phyloP scores from a whole-genome alignment of 2,797 vertebrate species.

The Cheirogaleus major region DNA sequence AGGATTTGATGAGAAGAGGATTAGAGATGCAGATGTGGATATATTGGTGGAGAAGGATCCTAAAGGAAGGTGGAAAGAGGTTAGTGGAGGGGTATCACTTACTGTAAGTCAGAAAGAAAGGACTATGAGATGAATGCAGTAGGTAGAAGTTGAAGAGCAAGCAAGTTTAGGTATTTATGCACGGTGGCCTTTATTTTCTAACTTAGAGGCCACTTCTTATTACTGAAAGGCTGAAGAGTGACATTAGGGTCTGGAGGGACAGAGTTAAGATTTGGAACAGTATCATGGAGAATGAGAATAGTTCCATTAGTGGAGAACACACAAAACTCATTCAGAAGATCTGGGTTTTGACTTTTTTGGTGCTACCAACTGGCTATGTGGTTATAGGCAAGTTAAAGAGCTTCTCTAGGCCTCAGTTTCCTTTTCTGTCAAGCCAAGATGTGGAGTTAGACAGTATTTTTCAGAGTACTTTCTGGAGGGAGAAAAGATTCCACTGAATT shows the following conservation, averaged over 20 bases:
- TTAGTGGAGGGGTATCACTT: neutral
- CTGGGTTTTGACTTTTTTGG: neutral
- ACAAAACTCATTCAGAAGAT: neutral
- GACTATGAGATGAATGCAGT: neutral
- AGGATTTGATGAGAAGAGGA: neutral
- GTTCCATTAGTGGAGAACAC: too few species aligned
- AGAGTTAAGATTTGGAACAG: neutral
- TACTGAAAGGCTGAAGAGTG: neutral
- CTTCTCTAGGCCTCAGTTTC: conserved; percentile 22
- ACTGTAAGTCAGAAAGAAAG: neutral
- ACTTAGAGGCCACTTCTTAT: neutral
- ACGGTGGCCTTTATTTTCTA: neutral
- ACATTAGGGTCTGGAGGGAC: too few species aligned
- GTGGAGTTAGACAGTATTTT: conserved; percentile 11
- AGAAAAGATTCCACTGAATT: neutral
- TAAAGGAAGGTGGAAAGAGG: neutral
- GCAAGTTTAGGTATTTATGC: neutral
- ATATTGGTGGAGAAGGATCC: neutral
- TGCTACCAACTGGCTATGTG: neutral
- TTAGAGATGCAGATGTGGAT: neutral
- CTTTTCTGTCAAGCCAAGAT: conserved; percentile 9
- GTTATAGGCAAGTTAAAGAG: neutral
- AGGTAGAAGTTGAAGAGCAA: neutral
- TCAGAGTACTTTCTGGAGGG: conserved; percentile 24
- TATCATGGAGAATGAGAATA: neutral